Evolutionary conservation across 2,113 vertebrate species (phyloP).

Genomic region (Xiphias gladius): DNA sequence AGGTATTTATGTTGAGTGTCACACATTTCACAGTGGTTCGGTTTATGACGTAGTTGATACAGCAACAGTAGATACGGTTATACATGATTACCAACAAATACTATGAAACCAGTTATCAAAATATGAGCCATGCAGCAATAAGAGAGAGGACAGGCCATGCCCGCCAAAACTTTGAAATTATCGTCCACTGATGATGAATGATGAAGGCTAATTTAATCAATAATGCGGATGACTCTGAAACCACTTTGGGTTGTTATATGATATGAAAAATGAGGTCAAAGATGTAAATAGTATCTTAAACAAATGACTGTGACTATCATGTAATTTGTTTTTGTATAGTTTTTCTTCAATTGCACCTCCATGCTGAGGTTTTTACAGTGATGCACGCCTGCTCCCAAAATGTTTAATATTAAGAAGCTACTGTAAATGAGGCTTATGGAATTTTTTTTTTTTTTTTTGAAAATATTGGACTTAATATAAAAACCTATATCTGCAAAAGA

Average conservation of each 20-base stretch:
- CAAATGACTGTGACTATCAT: conserved; percentile 83
- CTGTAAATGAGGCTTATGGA: conserved; percentile 53
- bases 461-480: conserved; percentile 31
- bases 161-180: conserved; percentile 14
- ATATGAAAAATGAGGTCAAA: conserved; percentile 65
- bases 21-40: conserved; percentile 60
- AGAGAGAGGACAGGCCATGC: conserved; percentile 26
- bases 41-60: conserved; percentile 50
- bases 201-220: conserved; percentile 30
- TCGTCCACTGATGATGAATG: not conserved
- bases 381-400: conserved; percentile 61
- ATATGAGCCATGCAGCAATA: conserved; percentile 71
- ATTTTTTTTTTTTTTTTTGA: conserved; percentile 36
- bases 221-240: conserved; percentile 14
- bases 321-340: conserved; percentile 74
- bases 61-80: conserved; percentile 46
- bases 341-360: conserved; percentile 64
- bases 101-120: conserved; percentile 26
- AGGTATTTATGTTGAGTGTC: conserved; percentile 55
- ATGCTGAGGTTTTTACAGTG: conserved; percentile 67
- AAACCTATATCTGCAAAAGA: conserved; percentile 44
- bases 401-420: conserved; percentile 35
- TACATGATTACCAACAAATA: conserved; percentile 34
- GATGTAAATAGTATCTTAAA: conserved; percentile 79
- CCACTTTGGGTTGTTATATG: conserved; percentile 33